phyloP scores from a whole-genome alignment of 2,888 invertebrate species.

The Argynnis bischoffii region DNA sequence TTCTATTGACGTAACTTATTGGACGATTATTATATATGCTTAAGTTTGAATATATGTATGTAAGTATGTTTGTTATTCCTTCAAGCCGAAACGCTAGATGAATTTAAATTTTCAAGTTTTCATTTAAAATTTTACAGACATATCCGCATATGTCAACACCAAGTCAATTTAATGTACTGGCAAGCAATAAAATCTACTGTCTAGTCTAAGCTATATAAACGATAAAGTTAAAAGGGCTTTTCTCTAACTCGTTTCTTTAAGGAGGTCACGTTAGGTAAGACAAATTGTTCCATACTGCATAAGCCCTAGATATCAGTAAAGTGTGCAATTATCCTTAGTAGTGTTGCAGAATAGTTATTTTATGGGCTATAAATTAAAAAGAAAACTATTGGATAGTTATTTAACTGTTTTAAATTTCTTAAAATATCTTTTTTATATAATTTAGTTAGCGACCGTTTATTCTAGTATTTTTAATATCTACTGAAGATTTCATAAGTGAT shows the following conservation, averaged over 20 bases:
- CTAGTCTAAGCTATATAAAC: slow-evolving; percentile 33
- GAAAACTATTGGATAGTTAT: too few species aligned
- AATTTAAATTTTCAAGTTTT: not conserved
- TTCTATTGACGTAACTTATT: too few species aligned
- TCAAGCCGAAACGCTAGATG: too few species aligned
- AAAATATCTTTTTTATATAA: too few species aligned
- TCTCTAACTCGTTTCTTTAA: slow-evolving; percentile 26
- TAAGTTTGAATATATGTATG: too few species aligned
- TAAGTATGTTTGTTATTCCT: too few species aligned
- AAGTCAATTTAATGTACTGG: slow-evolving; percentile 15
- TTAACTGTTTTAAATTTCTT: too few species aligned
- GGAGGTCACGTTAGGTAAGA: slow-evolving; percentile 33
- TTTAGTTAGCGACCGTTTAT: too few species aligned
- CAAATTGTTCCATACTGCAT: slow-evolving; percentile 26
- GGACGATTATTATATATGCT: too few species aligned
- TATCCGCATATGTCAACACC: not conserved
- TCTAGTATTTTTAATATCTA: too few species aligned
- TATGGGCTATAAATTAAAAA: not conserved
- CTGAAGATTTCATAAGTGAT: too few species aligned
- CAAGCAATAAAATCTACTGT: slow-evolving; percentile 23
- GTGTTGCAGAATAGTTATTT: not conserved
- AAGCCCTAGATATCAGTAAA: slow-evolving; percentile 4
- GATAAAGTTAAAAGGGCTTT: slow-evolving; percentile 27
- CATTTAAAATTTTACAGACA: not conserved
- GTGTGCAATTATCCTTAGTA: not conserved